phyloP scores from a whole-genome alignment of 2,113 vertebrate genomes.

The Piliocolobus tephrosceles region DNA sequence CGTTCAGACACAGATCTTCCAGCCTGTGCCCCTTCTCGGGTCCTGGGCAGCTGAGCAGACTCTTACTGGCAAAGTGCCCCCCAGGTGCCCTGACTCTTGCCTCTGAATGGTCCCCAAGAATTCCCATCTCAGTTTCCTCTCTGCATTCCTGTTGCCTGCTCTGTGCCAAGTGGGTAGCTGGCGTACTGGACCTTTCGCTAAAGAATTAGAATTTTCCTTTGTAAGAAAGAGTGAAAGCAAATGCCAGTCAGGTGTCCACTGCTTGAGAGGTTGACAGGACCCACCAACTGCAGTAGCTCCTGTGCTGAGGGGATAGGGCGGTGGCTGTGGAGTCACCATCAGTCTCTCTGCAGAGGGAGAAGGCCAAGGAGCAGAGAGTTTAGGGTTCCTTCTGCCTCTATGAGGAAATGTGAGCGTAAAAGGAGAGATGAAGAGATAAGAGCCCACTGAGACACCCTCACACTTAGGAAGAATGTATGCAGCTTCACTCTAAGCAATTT shows the following conservation, averaged over 20 bases:
- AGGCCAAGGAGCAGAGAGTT: background rate
- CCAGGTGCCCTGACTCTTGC: no score
- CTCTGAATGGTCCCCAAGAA: background rate
- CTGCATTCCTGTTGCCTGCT: background rate
- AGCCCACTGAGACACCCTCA: no score
- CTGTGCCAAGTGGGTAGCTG: no score
- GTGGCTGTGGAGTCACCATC: rapidly evolving
- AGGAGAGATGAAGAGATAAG: background rate
- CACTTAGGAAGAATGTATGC: no score
- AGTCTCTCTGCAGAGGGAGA: background rate
- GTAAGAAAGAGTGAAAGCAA: background rate
- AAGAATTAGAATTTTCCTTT: background rate
- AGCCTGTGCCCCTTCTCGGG: background rate
- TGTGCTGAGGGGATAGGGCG: rapidly evolving
- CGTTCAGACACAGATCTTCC: rapidly evolving
- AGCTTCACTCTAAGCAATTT: background rate
- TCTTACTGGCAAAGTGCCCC: background rate
- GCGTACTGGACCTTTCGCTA: background rate
- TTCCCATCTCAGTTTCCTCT: background rate
- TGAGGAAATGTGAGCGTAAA: background rate
- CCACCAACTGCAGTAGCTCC: rapidly evolving
- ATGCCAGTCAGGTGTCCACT: rapidly evolving
- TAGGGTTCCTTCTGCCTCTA: background rate
- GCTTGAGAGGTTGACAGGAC: rapidly evolving
- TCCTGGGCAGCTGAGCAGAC: no score